Percentiles rank a stretch among this genome's conserved stretches.
Evolutionary conservation across 2,797 vertebrate genomes (phyloP).

Genomic region (Pangasius krempfi): DNA sequence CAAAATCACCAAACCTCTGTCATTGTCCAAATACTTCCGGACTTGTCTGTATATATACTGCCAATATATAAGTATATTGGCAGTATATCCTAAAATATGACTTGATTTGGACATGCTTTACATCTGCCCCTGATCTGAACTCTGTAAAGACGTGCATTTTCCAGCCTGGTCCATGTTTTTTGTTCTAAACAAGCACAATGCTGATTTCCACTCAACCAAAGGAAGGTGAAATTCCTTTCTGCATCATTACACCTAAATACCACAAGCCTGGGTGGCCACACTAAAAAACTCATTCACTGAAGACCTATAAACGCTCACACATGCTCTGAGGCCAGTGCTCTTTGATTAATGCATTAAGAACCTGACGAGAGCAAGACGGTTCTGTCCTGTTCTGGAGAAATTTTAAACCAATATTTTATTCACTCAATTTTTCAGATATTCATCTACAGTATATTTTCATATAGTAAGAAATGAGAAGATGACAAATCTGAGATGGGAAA

Average conservation of each 20-base stretch:
- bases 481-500: background rate
- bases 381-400: background rate
- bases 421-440: background rate
- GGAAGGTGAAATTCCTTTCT: constrained; percentile 56
- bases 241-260: constrained; percentile 48
- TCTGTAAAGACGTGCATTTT: background rate
- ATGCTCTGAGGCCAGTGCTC: background rate
- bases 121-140: constrained; percentile 8
- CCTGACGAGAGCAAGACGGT: background rate
- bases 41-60: no score
- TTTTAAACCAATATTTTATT: background rate
- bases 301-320: constrained; percentile 28
- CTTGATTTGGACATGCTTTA: background rate
- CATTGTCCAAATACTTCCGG: no score
- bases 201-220: constrained; percentile 34
- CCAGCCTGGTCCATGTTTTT: background rate
- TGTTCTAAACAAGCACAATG: constrained; percentile 19
- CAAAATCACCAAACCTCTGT: no score
- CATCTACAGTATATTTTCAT: no score
- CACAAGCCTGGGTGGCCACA: constrained; percentile 47
- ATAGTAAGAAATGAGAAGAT: background rate
- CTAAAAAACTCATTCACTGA: constrained; percentile 31
- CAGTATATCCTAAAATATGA: background rate
- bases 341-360: background rate
- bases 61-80: background rate